Percentiles rank a stretch among this genome's conserved stretches.
These are phyloP conservation scores for Lepidurus couesii DNA, from an alignment of 1,140 invertebrate species.

Conservation along the genomic window DNA sequence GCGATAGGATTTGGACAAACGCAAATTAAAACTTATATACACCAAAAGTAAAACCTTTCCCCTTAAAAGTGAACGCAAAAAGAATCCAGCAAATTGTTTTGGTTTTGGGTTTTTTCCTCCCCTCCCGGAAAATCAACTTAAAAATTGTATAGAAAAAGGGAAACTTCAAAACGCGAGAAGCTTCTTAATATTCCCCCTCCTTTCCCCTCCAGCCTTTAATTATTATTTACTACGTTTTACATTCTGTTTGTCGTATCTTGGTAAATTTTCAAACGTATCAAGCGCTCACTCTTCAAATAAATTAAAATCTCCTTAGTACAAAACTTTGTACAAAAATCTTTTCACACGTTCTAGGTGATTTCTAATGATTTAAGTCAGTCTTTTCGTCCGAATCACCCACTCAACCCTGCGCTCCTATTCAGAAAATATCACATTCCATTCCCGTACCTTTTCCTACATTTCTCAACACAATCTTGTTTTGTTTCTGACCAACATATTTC, in stretches of 20 bases:
- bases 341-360: not conserved
- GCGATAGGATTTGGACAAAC: not conserved
- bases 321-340: not conserved
- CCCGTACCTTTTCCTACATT: not conserved
- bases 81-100: no score
- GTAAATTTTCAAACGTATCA: not conserved
- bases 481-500: not conserved
- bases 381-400: not conserved
- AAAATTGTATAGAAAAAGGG: no score
- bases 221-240: no score
- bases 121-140: no score
- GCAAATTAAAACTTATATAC: no score
- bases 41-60: no score
- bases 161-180: no score
- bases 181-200: no score
- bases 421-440: conserved; percentile 16
- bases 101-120: no score
- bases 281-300: not conserved
- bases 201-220: no score
- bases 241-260: not conserved
- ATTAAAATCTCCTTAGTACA: not conserved
- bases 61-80: no score
- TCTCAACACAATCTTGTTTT: not conserved
- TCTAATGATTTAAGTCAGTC: not conserved
- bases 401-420: not conserved